Percentiles rank a stretch among this genome's conserved stretches.
Conservation (phyloP, 2,888 invertebrate genomes). For the Yponomeuta malinellus region DNA sequence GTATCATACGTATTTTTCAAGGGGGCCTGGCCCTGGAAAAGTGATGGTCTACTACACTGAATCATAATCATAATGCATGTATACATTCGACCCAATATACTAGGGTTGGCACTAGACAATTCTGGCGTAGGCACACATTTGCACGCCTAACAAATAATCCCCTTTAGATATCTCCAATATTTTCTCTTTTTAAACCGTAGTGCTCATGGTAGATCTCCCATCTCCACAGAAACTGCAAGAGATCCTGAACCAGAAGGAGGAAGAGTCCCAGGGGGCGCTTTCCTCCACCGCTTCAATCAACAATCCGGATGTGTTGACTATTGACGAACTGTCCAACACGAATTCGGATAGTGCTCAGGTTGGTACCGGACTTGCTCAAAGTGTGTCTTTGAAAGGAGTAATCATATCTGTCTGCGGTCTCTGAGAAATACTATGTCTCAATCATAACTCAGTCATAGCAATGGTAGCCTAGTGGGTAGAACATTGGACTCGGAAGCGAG, state of each 20-base stretch:
- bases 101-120: not conserved
- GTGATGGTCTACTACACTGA: not conserved
- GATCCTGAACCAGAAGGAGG: slow-evolving; percentile 80
- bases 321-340: slow-evolving; percentile 53
- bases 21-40: no score
- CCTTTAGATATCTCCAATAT: no score
- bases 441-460: no score
- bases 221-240: slow-evolving; percentile 76
- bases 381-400: no score
- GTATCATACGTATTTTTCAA: no score
- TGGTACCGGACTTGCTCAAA: slow-evolving; percentile 8
- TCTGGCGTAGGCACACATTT: no score
- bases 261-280: slow-evolving; percentile 62
- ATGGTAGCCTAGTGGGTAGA: no score
- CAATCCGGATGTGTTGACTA: slow-evolving; percentile 49
- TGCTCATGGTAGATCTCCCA: not conserved
- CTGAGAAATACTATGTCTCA: no score
- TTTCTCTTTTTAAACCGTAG: not conserved
- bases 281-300: slow-evolving; percentile 46
- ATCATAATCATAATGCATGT: not conserved
- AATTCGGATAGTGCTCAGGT: slow-evolving; percentile 56
- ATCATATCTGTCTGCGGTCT: no score
- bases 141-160: no score
- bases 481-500: no score
- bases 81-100: not conserved